Evolutionary conservation across 2,113 vertebrate species (phyloP).

Genomic region (Cricetomys ansorgei): DNA sequence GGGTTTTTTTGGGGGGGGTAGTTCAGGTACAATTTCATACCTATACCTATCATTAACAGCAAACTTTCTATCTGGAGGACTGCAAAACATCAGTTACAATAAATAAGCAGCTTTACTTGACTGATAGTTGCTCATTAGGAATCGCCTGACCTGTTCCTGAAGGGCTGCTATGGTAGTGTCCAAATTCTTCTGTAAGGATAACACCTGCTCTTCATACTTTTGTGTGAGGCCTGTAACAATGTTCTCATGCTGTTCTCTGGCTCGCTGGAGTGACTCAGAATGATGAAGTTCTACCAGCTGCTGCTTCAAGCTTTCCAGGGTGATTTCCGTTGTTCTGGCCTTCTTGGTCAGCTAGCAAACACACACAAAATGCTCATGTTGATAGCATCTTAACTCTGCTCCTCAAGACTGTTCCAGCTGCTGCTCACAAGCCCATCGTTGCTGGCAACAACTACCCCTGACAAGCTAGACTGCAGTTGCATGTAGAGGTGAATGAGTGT

Average conservation of each 20-base stretch:
- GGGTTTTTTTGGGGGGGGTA: background rate
- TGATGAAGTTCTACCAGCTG: slow-evolving; percentile 94
- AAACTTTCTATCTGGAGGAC: background rate
- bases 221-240: slow-evolving; percentile 89
- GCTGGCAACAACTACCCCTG: background rate
- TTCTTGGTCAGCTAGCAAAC: slow-evolving; percentile 90
- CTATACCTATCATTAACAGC: background rate
- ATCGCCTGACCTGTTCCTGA: slow-evolving; percentile 90
- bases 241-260: slow-evolving; percentile 92
- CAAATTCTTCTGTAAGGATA: slow-evolving; percentile 90
- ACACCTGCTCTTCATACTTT: slow-evolving; percentile 90
- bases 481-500: background rate
- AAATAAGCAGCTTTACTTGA: background rate
- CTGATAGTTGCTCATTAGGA: background rate
- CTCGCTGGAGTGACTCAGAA: slow-evolving; percentile 93
- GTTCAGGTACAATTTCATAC: background rate
- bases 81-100: background rate
- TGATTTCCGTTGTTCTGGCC: slow-evolving; percentile 91
- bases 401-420: background rate
- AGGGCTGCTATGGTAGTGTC: slow-evolving; percentile 87
- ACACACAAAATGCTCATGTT: background rate
- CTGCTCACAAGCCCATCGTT: background rate
- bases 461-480: background rate
- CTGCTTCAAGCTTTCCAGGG: slow-evolving; percentile 94
- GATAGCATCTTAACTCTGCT: background rate